Evolutionary conservation across 2,888 invertebrate species (phyloP).

Genomic region (Campoplex capitator): DNA sequence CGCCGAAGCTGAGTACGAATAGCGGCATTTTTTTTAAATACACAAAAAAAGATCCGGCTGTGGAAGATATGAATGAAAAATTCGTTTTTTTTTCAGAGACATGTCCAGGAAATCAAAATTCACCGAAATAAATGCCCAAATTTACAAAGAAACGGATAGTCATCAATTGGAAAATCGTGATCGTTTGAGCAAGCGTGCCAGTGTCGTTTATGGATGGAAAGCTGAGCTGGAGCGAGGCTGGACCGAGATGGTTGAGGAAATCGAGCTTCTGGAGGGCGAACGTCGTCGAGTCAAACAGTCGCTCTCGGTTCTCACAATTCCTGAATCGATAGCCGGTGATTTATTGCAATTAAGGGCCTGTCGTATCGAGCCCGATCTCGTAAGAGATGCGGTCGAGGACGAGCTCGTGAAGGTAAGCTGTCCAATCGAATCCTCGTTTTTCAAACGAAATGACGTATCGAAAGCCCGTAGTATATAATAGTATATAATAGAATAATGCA

Average conservation of each 20-base stretch:
- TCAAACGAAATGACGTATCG: no score
- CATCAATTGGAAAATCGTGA: conserved; percentile 89
- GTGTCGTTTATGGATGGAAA: conserved; percentile 91
- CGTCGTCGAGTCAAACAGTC: conserved; percentile 89
- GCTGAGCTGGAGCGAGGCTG: conserved; percentile 90
- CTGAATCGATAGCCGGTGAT: conserved; percentile 91
- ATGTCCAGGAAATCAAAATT: conserved; percentile 87
- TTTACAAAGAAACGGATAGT: conserved; percentile 89
- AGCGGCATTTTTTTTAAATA: neutral
- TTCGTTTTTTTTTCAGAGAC: conserved; percentile 65
- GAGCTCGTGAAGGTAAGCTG: conserved; percentile 88
- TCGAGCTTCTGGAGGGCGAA: conserved; percentile 89
- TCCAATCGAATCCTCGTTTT: neutral
- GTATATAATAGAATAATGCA: conserved; percentile 5
- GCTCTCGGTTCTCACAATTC: conserved; percentile 88
- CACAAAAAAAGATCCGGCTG: neutral
- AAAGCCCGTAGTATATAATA: no score
- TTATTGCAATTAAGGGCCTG: conserved; percentile 90
- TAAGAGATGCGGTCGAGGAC: conserved; percentile 91
- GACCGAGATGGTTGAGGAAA: conserved; percentile 89
- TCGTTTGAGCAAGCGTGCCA: conserved; percentile 88
- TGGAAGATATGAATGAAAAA: no score
- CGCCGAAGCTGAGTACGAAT: conserved; percentile 77
- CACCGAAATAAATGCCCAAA: conserved; percentile 86
- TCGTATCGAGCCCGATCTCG: conserved; percentile 90